Evolutionary conservation across 1,140 invertebrate species (phyloP).

Genomic region (Yoshiicerus persimilis): DNA sequence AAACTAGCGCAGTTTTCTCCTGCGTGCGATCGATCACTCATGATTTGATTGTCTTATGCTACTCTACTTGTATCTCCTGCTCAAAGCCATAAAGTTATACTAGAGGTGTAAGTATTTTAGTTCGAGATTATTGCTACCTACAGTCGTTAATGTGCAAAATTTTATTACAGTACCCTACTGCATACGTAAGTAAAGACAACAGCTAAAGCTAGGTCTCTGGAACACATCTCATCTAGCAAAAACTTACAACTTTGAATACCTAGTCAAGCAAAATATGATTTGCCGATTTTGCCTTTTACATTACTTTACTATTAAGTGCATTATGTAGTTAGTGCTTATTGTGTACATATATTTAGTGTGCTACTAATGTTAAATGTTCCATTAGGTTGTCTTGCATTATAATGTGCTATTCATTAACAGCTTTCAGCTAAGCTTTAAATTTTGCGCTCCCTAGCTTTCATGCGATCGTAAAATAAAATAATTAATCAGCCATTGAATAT

Average conservation of each 20-base stretch:
- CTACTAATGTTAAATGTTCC: neutral
- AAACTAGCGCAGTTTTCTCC: constrained; percentile 21
- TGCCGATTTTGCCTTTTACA: no score
- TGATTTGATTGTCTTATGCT: neutral
- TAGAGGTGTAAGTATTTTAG: neutral
- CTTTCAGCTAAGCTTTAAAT: neutral
- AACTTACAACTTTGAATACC: no score
- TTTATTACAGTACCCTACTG: neutral
- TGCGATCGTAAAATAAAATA: neutral
- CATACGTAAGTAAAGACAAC: neutral
- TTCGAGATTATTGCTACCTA: neutral
- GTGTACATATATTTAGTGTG: no score
- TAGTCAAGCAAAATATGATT: no score
- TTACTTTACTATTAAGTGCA: no score
- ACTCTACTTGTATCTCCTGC: neutral
- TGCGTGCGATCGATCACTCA: constrained; percentile 6
- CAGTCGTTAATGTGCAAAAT: neutral
- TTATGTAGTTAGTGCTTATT: neutral
- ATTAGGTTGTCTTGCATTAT: neutral
- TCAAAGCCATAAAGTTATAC: neutral
- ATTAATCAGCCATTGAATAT: constrained; percentile 11
- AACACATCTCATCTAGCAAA: neutral
- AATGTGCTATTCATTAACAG: neutral
- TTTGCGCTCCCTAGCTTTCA: neutral
- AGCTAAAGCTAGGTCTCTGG: neutral